A percentile compares a stretch with the other conserved stretches of the same genome.
These are phyloP conservation scores for Orthosia incerta DNA, from an alignment of 2,888 invertebrate species.

Conservation along the genomic window DNA sequence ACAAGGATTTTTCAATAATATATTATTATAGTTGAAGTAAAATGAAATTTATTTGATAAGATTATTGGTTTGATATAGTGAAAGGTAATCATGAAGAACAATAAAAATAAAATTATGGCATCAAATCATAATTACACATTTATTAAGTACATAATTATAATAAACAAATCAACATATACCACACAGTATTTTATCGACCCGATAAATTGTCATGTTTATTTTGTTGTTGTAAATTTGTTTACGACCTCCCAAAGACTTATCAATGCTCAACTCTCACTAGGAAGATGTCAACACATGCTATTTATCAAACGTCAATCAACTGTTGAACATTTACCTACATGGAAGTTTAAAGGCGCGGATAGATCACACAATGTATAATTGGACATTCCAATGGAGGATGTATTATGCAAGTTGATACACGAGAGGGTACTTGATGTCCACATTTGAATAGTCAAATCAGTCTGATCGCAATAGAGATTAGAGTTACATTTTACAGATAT, in stretches of 20 bases:
- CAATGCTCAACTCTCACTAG: conserved; percentile 77
- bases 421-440: conserved; percentile 57
- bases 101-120: conserved; percentile 53
- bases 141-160: conserved; percentile 37
- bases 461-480: conserved; percentile 19
- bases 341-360: conserved; percentile 66
- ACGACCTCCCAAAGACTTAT: conserved; percentile 81
- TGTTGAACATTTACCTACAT: conserved; percentile 68
- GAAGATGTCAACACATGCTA: conserved; percentile 81
- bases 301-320: conserved; percentile 84
- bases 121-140: conserved; percentile 37
- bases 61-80: conserved; percentile 26
- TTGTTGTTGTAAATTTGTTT: conserved; percentile 73
- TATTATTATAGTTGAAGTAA: conserved; percentile 27
- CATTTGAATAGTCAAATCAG: conserved; percentile 62
- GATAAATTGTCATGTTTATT: conserved; percentile 69
- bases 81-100: conserved; percentile 32
- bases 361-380: conserved; percentile 58
- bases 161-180: conserved; percentile 48
- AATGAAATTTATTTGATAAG: conserved; percentile 55
- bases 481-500: conserved; percentile 12
- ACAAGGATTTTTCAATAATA: conserved; percentile 45
- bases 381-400: conserved; percentile 46
- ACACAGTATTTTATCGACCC: conserved; percentile 57
- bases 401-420: conserved; percentile 55